Base-by-base conservation (phyloP, 2,797 vertebrate species). In the Eidolon dupreanum region DNA sequence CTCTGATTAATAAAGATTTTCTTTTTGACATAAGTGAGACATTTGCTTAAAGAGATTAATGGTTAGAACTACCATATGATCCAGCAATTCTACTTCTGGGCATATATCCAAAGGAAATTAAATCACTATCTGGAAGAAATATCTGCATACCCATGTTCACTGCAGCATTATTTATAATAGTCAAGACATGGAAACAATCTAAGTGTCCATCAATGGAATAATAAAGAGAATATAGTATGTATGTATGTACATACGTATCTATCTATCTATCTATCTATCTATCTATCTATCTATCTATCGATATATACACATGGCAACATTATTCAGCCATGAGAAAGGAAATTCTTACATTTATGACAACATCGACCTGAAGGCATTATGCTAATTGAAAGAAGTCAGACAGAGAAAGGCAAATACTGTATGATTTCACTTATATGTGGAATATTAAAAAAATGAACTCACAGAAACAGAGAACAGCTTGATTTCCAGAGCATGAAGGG, bases 1-100 rank as follows among this genome's bases (percentile, higher is more conserved):
- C 41, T 81, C 53, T 65, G 49, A 8, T 87, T 91, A 53, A 26
- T 91, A 55, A 87, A 70, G 19, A 88, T 57, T 96, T 91, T 91
- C 43, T 46, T 87, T 88, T 38, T 82, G 31, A 93, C 17, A 13
- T 79, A 28, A 33, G 41, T 49, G 33, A 91, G 24, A 28, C 63
- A 65, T 68, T 51, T 78, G 16, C 15, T 88, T 84, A 84, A 90
- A 79, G 24, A 77, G 26, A 84, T 92, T 79, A 88, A 51, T 89
- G 43, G n/a, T 12, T 59, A 89, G 61, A 89, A 57, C 33, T 78
- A 57, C 31, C 36, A 43, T 55, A 33, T 46, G 51, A 79, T 31
- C 61, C 66, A 61, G 41, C n/a, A 93, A 24, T 86, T 4, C 43
- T 19, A 86, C n/a, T 55, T 86, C 49, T 24, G 6, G 19, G 26